Evolutionary conservation across 2,888 invertebrate genomes (phyloP), one percentile per base, ranked within the genome.

Genomic region (Scrobipalpa atriplicella): DNA sequence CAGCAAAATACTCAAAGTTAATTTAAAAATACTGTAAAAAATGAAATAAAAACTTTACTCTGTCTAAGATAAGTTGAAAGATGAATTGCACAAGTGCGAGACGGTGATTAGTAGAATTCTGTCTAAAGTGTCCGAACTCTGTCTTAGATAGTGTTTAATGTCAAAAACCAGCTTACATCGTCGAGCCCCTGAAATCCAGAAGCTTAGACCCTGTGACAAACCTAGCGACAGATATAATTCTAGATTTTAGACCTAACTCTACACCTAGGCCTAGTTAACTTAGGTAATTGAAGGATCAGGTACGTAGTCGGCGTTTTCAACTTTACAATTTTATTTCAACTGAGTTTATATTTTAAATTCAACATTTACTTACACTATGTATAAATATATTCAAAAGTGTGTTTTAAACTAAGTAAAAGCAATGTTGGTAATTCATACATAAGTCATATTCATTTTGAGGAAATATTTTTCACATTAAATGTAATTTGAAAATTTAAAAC

Each of bases 261-360:
- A 90, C 86, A 77, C 79, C 86, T 90, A 89, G 85, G 83, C 81
- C 82, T 86, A 86, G 73, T 80, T 87, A 81, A 83, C 89, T 88
- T 88, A 91, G 83, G 85, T 91, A 92, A 92, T 92, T 91, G 91
- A 91, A 90, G 78, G 81, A 84, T 92, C 92, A 92, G 92, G 92
- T 92, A 92, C 92, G 84, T 89, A 81, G 87, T 90, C 88, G 85
- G 90, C 89, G 87, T 85, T 85, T 81, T 77, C 75, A 76, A 72
- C 76, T 78, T 75, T 73, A 74, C 75, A 21, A 8, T 21, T 78
- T 78, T 75, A 71, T 79, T 79, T 80, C 77, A 82, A 79, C 81
- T 84, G 85, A 85, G 79, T 84, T 81, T 74, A 71, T 72, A 67
- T 52, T 65, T 62, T 65, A 29, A 21, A 64, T 64, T 69, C 69